Evolutionary conservation across 2,797 vertebrate genomes (phyloP).

Genomic region (Gymnopithys bicolor): DNA sequence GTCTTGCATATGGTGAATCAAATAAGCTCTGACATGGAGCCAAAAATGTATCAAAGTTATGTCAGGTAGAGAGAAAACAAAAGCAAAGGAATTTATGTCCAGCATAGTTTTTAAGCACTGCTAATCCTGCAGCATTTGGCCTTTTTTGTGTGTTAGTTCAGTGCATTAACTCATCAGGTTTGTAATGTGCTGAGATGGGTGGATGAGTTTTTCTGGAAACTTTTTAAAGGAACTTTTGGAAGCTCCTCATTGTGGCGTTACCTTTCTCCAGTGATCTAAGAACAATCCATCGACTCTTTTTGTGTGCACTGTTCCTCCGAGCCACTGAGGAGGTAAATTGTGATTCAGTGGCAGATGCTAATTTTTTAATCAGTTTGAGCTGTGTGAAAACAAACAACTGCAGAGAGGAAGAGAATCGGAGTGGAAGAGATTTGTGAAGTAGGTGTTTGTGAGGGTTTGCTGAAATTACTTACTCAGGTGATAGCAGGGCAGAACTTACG

Average conservation of each 20-base stretch:
- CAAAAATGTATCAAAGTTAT: not conserved
- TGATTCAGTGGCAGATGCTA: not conserved
- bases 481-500: accelerated
- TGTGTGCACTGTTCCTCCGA: not conserved
- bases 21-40: not conserved
- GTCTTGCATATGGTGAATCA: not conserved
- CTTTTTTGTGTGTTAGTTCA: not conserved
- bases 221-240: not conserved
- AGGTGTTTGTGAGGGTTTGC: not conserved
- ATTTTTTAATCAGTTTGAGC: not conserved
- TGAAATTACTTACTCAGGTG: not conserved
- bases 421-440: not conserved
- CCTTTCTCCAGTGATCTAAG: not conserved
- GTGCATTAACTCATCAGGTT: not conserved
- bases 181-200: not conserved
- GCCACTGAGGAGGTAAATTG: not conserved
- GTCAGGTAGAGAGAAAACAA: not conserved
- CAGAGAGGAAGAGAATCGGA: not conserved
- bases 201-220: accelerated
- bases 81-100: not conserved
- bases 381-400: not conserved
- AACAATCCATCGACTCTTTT: not conserved
- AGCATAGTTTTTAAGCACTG: not conserved
- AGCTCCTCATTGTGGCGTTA: not conserved
- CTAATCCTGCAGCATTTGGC: not conserved